Evolutionary conservation across 2,113 vertebrate genomes (phyloP).

Genomic region (Salvelinus alpinus): DNA sequence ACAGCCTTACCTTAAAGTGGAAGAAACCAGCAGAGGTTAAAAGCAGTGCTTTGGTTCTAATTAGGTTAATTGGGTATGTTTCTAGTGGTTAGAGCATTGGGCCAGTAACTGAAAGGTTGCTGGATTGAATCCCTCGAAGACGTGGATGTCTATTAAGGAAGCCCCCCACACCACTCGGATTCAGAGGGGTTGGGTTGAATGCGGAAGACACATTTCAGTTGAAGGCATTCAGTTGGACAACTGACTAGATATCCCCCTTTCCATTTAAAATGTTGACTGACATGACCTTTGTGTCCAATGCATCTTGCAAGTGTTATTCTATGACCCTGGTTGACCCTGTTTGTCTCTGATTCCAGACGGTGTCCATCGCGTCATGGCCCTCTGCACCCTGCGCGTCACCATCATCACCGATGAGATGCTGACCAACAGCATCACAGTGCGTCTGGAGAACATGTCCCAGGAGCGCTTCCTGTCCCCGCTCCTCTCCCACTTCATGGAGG

Average conservation of each 20-base stretch:
- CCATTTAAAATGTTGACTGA: background rate
- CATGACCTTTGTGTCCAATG: background rate
- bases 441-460: constrained; percentile 88
- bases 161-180: no score
- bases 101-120: no score
- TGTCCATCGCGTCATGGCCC: constrained; percentile 77
- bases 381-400: constrained; percentile 82
- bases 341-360: constrained; percentile 68
- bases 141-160: no score
- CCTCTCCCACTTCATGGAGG: constrained; percentile 82
- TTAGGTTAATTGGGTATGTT: background rate
- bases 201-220: no score
- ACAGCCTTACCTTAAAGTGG: no score
- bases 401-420: constrained; percentile 89
- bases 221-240: no score
- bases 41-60: background rate
- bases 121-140: no score
- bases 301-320: constrained; percentile 2
- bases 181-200: no score
- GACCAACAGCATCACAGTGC: constrained; percentile 86
- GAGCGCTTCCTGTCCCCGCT: constrained; percentile 84
- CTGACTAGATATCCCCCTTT: no score
- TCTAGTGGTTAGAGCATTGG: background rate
- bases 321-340: background rate
- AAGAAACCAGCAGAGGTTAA: background rate